A percentile compares a stretch with the other conserved stretches of the same genome.
Conservation (phyloP, 2,113 vertebrate genomes). For the Lophura nycthemera region DNA sequence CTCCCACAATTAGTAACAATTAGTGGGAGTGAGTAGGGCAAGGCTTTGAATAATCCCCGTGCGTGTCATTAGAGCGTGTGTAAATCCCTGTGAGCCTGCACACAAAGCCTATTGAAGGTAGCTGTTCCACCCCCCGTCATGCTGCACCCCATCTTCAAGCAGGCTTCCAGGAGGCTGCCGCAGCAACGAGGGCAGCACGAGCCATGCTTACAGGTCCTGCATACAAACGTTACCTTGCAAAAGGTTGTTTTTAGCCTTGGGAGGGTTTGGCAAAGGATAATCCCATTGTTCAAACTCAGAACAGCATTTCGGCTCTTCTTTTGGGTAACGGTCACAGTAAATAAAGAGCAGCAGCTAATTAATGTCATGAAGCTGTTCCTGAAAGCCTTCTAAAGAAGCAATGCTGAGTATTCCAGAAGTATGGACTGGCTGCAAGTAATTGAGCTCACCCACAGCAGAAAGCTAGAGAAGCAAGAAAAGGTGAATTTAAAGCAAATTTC, state of each 20-base stretch:
- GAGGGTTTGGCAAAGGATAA: background rate
- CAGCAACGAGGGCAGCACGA: too few relatives aligned
- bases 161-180: too few relatives aligned
- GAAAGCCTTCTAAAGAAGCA: background rate
- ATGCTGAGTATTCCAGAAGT: too few relatives aligned
- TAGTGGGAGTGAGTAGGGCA: background rate
- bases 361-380: background rate
- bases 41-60: rapidly evolving
- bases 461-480: background rate
- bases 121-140: too few relatives aligned
- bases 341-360: background rate
- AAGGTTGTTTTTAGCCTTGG: background rate
- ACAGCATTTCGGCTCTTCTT: background rate
- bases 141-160: too few relatives aligned
- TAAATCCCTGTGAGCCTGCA: background rate
- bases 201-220: rapidly evolving
- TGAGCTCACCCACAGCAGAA: background rate
- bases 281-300: background rate
- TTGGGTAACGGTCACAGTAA: background rate
- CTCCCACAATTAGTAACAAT: background rate
- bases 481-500: background rate
- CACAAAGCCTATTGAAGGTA: rapidly evolving
- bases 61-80: rapidly evolving
- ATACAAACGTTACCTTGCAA: background rate
- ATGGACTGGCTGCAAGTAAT: too few relatives aligned